Evolutionary conservation across 2,888 invertebrate species (phyloP), one percentile per base, ranked within the genome.

Genomic region (Mechanitis mazaeus): DNA sequence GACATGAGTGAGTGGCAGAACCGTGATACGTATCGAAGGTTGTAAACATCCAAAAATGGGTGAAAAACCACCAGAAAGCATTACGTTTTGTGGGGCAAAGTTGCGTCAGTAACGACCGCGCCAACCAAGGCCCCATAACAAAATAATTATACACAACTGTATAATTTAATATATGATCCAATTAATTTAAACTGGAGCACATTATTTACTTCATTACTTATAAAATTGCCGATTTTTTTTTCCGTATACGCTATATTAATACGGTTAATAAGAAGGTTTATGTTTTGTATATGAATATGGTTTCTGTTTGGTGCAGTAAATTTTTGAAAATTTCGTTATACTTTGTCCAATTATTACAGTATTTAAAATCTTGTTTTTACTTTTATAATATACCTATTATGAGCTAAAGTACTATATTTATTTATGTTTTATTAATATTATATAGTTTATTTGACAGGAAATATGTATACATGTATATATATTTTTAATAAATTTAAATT

Each of bases 31-130:
- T 71, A 76, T 71, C 79, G 85, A 86, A 86, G 86, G 85, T 77
- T 82, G 71, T 75, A 75, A 75, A 71, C 73, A 73, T 76, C 85
- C 88, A 83, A 86, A 88, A 85, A 83, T 81, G 87, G 85, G 84
- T 81, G 82, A 77, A 67, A 64, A 60, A 58, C 58, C 58, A 55
- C 54, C 60, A 50, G 45, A 20, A 38, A 64, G 62, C 56, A 73
- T 72, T 71, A 72, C 73, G 70, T 61, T 70, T 73, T 74, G 69
- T 72, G 67, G 73, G 64, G 68, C 71, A 64, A 58, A 62, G 63
- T 77, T 77, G 75, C 76, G 71, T 76, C 75, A 77, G 62, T 56
- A 54, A 50, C 56, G 61, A 56, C 67, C 67, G 68, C 61, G 65
- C 60, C 63, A 63, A 58, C 67, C 70, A 71, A 71, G 72, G 73